Conservation (phyloP, 2,797 vertebrate genomes). For the Staurois parvus region DNA sequence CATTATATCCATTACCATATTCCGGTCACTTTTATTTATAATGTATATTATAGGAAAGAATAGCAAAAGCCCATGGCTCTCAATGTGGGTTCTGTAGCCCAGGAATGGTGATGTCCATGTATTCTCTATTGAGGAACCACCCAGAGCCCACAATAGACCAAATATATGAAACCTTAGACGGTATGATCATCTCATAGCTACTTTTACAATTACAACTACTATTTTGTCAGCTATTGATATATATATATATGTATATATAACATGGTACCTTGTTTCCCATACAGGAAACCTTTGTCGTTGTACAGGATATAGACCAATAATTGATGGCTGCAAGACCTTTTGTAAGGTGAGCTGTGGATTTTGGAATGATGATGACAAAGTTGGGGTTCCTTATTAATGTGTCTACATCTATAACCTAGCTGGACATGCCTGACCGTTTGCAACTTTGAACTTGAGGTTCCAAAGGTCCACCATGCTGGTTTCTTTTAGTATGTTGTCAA, state of each 20-base stretch:
- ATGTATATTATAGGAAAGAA: conserved; percentile 70
- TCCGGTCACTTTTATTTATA: neutral
- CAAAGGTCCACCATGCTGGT: too few species aligned
- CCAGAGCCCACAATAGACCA: conserved; percentile 74
- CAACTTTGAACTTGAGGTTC: too few species aligned
- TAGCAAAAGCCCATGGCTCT: conserved; percentile 73
- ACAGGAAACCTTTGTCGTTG: conserved; percentile 80
- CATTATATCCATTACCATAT: too few species aligned
- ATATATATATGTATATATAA: neutral
- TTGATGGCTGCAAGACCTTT: conserved; percentile 76
- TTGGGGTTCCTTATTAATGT: neutral
- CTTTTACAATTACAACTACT: neutral
- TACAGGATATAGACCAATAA: conserved; percentile 77
- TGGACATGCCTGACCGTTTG: too few species aligned
- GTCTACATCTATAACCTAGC: neutral
- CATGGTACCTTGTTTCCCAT: neutral
- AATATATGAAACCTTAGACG: conserved; percentile 72
- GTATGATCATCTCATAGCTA: conserved; percentile 60
- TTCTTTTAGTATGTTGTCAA: too few species aligned
- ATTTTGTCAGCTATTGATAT: too few species aligned
- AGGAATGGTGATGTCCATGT: conserved; percentile 79
- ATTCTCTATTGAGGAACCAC: conserved; percentile 75
- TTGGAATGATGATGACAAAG: neutral
- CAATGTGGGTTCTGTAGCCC: conserved; percentile 80
- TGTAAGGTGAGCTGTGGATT: conserved; percentile 69